Percentiles rank a stretch among this genome's conserved stretches.
These are phyloP conservation scores for Ispidina picta DNA, from an alignment of 2,797 vertebrate species.

Conservation along the genomic window DNA sequence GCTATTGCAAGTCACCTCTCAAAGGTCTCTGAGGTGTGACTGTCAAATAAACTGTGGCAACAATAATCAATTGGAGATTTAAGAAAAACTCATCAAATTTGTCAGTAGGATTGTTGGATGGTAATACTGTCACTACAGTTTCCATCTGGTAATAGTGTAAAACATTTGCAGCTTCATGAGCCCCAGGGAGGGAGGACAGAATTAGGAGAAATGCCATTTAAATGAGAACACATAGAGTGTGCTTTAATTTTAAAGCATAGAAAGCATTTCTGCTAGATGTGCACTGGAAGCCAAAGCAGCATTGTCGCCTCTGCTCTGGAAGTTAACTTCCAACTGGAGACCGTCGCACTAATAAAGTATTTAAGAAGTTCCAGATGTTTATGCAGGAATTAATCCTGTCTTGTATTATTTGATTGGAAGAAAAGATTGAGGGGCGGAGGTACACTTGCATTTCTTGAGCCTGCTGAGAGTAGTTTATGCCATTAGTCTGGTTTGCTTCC, in stretches of 20 bases:
- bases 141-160: not conserved
- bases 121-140: not conserved
- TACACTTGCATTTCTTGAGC: constrained; percentile 17
- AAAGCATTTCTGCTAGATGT: not conserved
- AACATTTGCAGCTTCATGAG: constrained; percentile 33
- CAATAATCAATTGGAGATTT: not conserved
- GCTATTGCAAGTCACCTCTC: not conserved
- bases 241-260: constrained; percentile 38
- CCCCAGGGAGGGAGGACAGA: not conserved
- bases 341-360: not conserved
- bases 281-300: not conserved
- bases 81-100: not conserved
- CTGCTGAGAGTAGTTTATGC: constrained; percentile 19
- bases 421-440: not conserved
- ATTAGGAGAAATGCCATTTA: constrained; percentile 42
- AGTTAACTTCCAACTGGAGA: constrained; percentile 39
- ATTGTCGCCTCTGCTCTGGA: not conserved
- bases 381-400: constrained; percentile 16
- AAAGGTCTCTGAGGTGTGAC: not conserved
- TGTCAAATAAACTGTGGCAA: not conserved
- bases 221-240: not conserved
- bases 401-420: constrained; percentile 3
- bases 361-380: constrained; percentile 58
- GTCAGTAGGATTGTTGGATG: not conserved
- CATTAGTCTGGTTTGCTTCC: constrained; percentile 41